Percentiles rank a stretch among this genome's conserved stretches.
Conservation (phyloP, 2,113 vertebrate genomes). For the Tupaia chinensis region DNA sequence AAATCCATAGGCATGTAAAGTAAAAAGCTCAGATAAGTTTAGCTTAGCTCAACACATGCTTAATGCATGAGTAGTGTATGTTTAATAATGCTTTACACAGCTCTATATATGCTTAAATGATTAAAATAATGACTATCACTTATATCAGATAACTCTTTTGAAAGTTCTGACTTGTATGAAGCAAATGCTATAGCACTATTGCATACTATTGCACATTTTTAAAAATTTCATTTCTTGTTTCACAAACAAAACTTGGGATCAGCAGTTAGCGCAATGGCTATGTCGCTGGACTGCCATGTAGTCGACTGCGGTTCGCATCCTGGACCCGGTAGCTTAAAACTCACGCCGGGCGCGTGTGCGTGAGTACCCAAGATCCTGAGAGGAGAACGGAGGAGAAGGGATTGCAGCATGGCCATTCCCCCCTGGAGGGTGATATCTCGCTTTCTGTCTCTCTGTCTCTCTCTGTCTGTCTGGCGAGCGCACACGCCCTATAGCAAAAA, state of each 20-base stretch:
- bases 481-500: too few relatives aligned
- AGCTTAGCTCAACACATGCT: not conserved
- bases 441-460: too few relatives aligned
- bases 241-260: not conserved
- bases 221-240: not conserved
- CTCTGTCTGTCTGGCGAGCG: too few relatives aligned
- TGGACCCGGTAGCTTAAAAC: too few relatives aligned
- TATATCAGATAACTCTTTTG: not conserved
- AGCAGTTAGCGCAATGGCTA: too few relatives aligned
- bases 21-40: not conserved
- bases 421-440: too few relatives aligned
- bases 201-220: not conserved
- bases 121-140: not conserved
- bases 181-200: not conserved
- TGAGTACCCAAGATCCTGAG: too few relatives aligned
- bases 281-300: too few relatives aligned
- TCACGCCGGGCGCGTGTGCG: too few relatives aligned
- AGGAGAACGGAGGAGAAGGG: too few relatives aligned
- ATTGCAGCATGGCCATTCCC: too few relatives aligned
- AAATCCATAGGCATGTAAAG: not conserved
- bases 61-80: not conserved
- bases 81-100: not conserved
- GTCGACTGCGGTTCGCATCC: too few relatives aligned
- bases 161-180: not conserved
- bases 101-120: not conserved